Conservation (phyloP, 37 sponge, comb jelly and placozoan species). For the Ephydatia muelleri region DNA sequence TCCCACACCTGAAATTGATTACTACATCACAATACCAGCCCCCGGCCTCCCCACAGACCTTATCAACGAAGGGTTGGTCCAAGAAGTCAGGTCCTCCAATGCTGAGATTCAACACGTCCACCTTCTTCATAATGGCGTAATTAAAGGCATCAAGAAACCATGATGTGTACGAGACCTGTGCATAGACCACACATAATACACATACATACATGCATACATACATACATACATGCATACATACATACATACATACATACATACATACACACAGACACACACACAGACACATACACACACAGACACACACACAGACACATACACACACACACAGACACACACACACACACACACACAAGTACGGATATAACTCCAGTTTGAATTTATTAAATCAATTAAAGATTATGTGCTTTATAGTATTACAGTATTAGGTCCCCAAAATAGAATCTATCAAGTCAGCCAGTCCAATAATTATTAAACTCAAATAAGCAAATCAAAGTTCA, state of each 20-base stretch:
- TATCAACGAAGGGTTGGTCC: constrained; percentile 97
- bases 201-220: background rate
- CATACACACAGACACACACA: background rate
- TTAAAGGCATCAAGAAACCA: constrained; percentile 99
- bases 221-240: constrained; percentile 4
- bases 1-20: constrained; percentile 85
- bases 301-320: background rate
- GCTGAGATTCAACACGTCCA: constrained; percentile 97
- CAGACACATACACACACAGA: background rate
- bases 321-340: background rate
- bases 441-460: too few relatives aligned
- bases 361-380: too few relatives aligned
- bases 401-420: too few relatives aligned
- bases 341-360: background rate
- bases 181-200: background rate
- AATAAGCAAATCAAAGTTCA: too few relatives aligned
- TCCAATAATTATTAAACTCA: too few relatives aligned
- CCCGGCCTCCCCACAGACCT: constrained; percentile 63
- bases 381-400: too few relatives aligned
- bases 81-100: constrained; percentile 99
- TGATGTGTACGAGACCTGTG: constrained; percentile 97
- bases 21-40: too few relatives aligned
- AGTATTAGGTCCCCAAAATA: too few relatives aligned
- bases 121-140: constrained; percentile 89
- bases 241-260: constrained; percentile 2